Evolutionary conservation across 2,888 invertebrate genomes (phyloP), one percentile per base, ranked within the genome.

Genomic region (Cremastinae sp.): DNA sequence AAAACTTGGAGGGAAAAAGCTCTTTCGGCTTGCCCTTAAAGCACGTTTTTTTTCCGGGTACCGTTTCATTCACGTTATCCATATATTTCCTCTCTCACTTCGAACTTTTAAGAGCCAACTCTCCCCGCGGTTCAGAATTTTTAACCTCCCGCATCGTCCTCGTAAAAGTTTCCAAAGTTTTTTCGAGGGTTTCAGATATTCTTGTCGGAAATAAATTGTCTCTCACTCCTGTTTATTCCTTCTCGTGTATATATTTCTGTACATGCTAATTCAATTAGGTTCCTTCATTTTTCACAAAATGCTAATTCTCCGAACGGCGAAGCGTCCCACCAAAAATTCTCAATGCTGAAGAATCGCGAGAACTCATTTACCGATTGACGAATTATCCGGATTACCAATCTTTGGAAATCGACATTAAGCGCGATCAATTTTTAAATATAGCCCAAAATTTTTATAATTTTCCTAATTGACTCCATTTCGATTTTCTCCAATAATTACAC

Each of bases 71-170:
- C 28, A 28, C 5, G 28, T 28, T 28, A 78, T 73, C 68, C 68
- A 73, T 69, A 59, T 62, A 78, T 72, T 70, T 49, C 75, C 78
- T 73, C 75, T 64, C 47, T 61, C 59, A 64, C 58, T 47, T 75
- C 79, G 77, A 86, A 86, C 83, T 86, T 87, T 85, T 84, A 79
- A 86, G 85, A 73, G 70, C 82, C 86, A 83, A 82, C 81, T 83
- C 81, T 74, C 80, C n/a, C 58, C 28, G 81, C 81, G 81, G 87
- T 86, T 87, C 86, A 85, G 83, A 83, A 83, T 85, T 86, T 87
- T 87, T 85, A 87, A 87, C 86, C 86, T 83, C 81, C 80, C 82
- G n/a, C n/a, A 28, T 28, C 12, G 10, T 41, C 41, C 81, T 69
- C 73, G 59, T 76, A 69, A 76, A 76, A 69, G 56, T 76, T 75